phyloP scores from a whole-genome alignment of 2,113 vertebrate species.

The Toxotes chatareus region DNA sequence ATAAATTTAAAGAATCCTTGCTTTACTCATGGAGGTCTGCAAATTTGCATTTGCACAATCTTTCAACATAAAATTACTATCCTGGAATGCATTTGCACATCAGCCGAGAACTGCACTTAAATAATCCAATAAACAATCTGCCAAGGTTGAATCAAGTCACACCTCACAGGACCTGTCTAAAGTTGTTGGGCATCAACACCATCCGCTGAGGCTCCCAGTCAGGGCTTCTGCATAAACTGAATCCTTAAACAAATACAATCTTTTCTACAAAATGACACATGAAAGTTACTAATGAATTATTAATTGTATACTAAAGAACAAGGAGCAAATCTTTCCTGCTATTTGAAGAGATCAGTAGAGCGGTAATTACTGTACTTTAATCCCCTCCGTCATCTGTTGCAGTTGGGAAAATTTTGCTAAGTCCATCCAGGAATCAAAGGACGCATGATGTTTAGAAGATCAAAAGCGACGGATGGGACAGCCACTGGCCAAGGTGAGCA shows the following conservation, averaged over 20 bases:
- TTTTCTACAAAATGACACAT: neutral
- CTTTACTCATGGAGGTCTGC: neutral
- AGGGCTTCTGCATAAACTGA: neutral
- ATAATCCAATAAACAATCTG: neutral
- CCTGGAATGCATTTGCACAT: neutral
- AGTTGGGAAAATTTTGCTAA: conserved; percentile 26
- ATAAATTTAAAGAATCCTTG: neutral
- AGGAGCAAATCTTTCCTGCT: neutral
- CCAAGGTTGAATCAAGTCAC: neutral
- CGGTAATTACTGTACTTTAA: neutral
- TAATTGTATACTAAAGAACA: neutral
- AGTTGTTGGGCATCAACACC: neutral
- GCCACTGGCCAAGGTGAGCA: conserved; percentile 71
- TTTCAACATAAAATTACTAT: neutral
- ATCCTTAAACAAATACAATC: neutral
- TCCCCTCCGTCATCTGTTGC: neutral
- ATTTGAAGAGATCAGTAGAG: neutral
- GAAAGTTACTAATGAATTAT: neutral
- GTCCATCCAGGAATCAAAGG: conserved; percentile 34
- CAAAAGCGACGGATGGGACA: conserved; percentile 61
- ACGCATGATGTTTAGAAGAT: conserved; percentile 65
- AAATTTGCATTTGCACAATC: neutral
- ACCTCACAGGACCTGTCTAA: neutral
- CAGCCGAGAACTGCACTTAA: neutral
- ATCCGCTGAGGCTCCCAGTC: neutral